Percentiles rank a stretch among this genome's conserved stretches.
phyloP scores from a whole-genome alignment of 2,888 invertebrate genomes.

The Clusia tigrina region DNA sequence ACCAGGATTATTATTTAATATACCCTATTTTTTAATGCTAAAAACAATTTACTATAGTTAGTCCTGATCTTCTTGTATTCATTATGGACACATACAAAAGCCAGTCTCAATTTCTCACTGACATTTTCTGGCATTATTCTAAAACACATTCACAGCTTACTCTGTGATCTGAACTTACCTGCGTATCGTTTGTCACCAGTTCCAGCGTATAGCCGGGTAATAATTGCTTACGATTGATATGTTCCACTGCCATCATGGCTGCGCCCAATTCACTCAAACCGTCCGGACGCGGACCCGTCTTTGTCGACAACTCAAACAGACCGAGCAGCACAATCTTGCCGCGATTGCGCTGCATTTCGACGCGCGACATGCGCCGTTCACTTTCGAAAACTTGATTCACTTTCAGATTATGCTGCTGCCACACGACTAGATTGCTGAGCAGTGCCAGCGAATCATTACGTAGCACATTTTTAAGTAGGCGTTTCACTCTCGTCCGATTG shows the following conservation, averaged over 20 bases:
- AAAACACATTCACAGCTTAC: no score
- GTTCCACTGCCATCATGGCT: conserved; percentile 79
- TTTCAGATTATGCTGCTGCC: conserved; percentile 56
- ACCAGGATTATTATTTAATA: no score
- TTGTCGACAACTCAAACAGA: conserved; percentile 79
- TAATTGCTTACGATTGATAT: conserved; percentile 74
- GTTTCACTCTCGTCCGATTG: conserved; percentile 52
- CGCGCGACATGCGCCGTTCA: conserved; percentile 56
- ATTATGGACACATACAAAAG: no score
- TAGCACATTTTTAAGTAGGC: conserved; percentile 46
- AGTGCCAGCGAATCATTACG: conserved; percentile 42
- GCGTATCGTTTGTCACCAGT: conserved; percentile 83
- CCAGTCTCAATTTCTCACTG: no score
- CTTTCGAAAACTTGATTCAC: conserved; percentile 64
- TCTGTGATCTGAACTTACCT: conserved; percentile 70
- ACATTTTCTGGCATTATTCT: no score
- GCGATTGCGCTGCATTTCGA: conserved; percentile 51
- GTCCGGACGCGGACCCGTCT: conserved; percentile 71
- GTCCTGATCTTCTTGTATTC: no score
- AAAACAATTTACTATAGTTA: no score
- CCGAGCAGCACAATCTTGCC: conserved; percentile 76
- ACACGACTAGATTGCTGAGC: conserved; percentile 40
- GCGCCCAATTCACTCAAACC: conserved; percentile 80
- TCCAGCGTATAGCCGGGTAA: conserved; percentile 79
- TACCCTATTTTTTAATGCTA: no score